Evolutionary conservation across 2,888 invertebrate genomes (phyloP).

Genomic region (Hypsopygia costalis): DNA sequence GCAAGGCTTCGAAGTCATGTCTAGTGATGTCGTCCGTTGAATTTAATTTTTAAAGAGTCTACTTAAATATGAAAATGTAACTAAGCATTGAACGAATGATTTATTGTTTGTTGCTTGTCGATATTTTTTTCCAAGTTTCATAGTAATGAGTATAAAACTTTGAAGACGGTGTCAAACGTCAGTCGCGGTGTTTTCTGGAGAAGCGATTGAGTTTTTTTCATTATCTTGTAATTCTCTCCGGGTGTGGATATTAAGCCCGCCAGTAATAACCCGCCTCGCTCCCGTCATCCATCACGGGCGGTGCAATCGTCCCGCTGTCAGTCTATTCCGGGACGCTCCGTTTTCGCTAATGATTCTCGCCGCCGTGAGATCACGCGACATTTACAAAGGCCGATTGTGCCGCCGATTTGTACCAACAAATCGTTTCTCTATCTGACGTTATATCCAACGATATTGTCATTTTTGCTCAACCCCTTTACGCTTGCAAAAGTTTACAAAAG

Average conservation of each 20-base stretch:
- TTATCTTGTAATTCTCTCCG: slow-evolving; percentile 40
- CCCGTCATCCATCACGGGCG: slow-evolving; percentile 71
- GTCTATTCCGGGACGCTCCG: slow-evolving; percentile 75
- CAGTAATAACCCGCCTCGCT: slow-evolving; percentile 57
- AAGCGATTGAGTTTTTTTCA: slow-evolving; percentile 30
- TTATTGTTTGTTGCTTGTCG: slow-evolving; percentile 1
- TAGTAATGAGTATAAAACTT: slow-evolving; percentile 4
- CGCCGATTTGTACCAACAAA: slow-evolving; percentile 48
- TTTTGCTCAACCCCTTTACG: too few relatives aligned
- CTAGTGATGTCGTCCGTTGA: slow-evolving; percentile 31
- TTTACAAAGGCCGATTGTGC: slow-evolving; percentile 58
- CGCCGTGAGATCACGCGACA: slow-evolving; percentile 53
- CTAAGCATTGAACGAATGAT: neutral
- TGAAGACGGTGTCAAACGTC: slow-evolving; percentile 5
- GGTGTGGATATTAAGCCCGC: slow-evolving; percentile 53
- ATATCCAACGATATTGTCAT: too few relatives aligned
- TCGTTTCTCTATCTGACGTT: slow-evolving; percentile 29
- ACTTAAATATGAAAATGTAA: neutral
- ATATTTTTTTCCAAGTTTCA: slow-evolving; percentile 2
- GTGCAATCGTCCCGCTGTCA: slow-evolving; percentile 75
- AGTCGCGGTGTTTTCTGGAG: slow-evolving; percentile 11
- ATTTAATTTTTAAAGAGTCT: slow-evolving; percentile 24
- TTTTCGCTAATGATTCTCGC: slow-evolving; percentile 75
- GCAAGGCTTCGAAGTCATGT: slow-evolving; percentile 35
- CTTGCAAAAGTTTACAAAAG: too few relatives aligned